These are phyloP conservation scores for Ciconia maguari DNA, from an alignment of 2,113 vertebrate species.

Conservation along the genomic window DNA sequence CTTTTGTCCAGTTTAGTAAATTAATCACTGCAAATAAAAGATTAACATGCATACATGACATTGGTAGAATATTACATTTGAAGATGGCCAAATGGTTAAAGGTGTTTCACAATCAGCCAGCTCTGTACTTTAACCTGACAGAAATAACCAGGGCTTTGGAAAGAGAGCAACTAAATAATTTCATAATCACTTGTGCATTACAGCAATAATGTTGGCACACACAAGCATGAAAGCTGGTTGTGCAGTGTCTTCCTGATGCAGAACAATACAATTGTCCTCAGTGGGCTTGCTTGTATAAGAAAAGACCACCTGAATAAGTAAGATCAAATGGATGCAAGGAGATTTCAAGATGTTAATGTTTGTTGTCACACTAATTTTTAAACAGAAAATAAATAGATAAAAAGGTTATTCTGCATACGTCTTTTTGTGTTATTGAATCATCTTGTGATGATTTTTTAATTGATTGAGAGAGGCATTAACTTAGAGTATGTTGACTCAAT, in stretches of 20 bases:
- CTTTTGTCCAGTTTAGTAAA: not conserved
- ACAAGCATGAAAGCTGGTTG: not conserved
- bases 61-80: not conserved
- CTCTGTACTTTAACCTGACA: conserved; percentile 4
- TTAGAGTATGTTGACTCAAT: not conserved
- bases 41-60: not conserved
- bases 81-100: not conserved
- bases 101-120: not conserved
- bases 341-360: not conserved
- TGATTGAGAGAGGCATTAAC: not conserved
- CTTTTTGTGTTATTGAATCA: not conserved
- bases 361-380: not conserved
- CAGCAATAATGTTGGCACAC: not conserved
- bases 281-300: not conserved
- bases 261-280: not conserved
- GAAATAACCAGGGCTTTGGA: not conserved
- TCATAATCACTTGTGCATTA: not conserved
- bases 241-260: not conserved
- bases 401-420: not conserved
- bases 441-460: not conserved
- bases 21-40: not conserved
- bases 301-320: not conserved
- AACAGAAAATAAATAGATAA: not conserved
- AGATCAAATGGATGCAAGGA: not conserved
- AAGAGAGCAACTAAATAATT: conserved; percentile 16